phyloP scores from a whole-genome alignment of 1,140 invertebrate species.

The Acromyrmex echinatior region DNA sequence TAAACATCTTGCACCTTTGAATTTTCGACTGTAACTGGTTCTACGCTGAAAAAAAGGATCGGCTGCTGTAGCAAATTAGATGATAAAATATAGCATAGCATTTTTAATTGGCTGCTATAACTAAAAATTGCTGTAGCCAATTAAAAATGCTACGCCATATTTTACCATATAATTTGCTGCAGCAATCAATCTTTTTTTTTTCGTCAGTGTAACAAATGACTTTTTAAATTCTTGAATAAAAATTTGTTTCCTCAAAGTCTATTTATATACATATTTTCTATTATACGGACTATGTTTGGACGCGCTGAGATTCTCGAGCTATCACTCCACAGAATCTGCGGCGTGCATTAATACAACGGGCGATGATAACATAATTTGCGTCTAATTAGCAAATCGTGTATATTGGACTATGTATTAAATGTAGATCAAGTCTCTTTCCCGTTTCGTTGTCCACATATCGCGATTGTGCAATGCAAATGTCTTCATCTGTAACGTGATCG shows the following conservation, averaged over 20 bases:
- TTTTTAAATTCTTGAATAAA: not conserved
- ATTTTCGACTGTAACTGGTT: not conserved
- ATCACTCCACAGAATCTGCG: not conserved
- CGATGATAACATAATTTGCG: slow-evolving; percentile 28
- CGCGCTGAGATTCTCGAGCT: not conserved
- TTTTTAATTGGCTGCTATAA: too few species aligned
- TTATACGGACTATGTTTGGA: not conserved
- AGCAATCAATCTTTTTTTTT: too few species aligned
- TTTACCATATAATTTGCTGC: too few species aligned
- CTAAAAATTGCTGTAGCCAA: too few species aligned
- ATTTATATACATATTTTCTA: not conserved
- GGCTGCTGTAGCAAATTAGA: too few species aligned
- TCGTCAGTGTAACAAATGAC: not conserved
- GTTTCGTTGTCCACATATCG: not conserved
- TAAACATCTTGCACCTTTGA: not conserved
- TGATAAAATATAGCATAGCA: too few species aligned
- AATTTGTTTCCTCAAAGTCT: not conserved
- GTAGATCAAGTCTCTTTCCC: slow-evolving; percentile 34
- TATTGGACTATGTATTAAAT: slow-evolving; percentile 16
- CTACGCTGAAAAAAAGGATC: too few species aligned
- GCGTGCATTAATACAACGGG: slow-evolving; percentile 34
- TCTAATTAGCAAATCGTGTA: not conserved
- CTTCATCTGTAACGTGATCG: slow-evolving; percentile 46
- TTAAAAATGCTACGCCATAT: too few species aligned
- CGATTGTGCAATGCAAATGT: slow-evolving; percentile 56